Percentiles rank a stretch among this genome's conserved stretches.
phyloP scores from a whole-genome alignment of 2,888 invertebrate genomes.

The Seira musarum region DNA sequence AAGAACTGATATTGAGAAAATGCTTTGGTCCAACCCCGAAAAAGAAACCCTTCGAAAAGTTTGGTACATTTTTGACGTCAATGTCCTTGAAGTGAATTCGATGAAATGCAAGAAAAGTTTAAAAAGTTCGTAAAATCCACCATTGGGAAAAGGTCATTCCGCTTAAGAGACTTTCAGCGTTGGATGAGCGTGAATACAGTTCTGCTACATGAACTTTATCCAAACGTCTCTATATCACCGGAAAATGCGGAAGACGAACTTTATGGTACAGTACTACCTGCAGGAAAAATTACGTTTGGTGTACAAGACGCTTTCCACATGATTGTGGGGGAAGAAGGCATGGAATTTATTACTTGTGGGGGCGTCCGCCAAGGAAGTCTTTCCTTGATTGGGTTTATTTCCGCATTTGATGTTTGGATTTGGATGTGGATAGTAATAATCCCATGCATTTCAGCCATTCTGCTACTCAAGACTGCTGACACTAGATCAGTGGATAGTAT shows the following conservation, averaged over 20 bases:
- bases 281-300: neutral
- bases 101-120: too few relatives aligned
- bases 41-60: too few relatives aligned
- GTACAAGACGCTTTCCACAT: neutral
- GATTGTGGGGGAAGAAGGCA: neutral
- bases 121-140: too few relatives aligned
- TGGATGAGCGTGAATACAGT: constrained; percentile 13
- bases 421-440: neutral
- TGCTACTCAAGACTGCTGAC: neutral
- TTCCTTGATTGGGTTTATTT: constrained; percentile 14
- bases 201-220: neutral
- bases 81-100: too few relatives aligned
- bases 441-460: neutral
- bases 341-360: constrained; percentile 25
- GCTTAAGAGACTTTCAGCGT: neutral
- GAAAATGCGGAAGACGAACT: too few relatives aligned
- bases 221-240: neutral
- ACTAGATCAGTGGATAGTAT: neutral
- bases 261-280: neutral
- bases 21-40: too few relatives aligned
- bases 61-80: too few relatives aligned
- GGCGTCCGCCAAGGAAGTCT: neutral
- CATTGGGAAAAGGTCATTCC: too few relatives aligned
- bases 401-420: constrained; percentile 26
- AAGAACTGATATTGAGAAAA: too few relatives aligned